Evolutionary conservation across 2,113 vertebrate species (phyloP).

Genomic region (Lampris megalopsis): DNA sequence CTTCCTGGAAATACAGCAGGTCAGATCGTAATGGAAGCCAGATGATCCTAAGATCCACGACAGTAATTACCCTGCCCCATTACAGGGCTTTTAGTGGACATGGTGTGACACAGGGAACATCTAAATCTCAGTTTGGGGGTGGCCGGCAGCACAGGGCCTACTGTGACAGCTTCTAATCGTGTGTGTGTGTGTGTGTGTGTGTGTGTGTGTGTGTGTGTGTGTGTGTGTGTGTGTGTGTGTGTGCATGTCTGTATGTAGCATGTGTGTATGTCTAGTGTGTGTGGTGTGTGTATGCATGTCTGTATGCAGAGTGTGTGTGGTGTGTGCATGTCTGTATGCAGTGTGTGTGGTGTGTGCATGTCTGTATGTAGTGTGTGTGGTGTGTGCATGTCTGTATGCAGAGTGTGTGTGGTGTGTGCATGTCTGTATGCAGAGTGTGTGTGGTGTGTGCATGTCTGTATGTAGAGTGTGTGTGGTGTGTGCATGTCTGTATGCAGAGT

Average conservation of each 20-base stretch:
- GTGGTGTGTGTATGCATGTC: too few species aligned
- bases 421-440: background rate
- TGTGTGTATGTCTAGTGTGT: too few species aligned
- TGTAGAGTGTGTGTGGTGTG: background rate
- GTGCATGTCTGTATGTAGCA: background rate
- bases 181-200: slow-evolving; percentile 24
- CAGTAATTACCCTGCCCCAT: slow-evolving; percentile 63
- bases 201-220: slow-evolving; percentile 16
- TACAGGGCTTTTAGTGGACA: slow-evolving; percentile 52
- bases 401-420: too few species aligned
- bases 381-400: too few species aligned
- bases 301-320: too few species aligned
- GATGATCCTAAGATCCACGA: slow-evolving; percentile 66
- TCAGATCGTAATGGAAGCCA: slow-evolving; percentile 66
- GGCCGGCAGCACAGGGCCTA: slow-evolving; percentile 44
- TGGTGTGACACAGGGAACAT: slow-evolving; percentile 31
- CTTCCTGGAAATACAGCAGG: slow-evolving; percentile 54
- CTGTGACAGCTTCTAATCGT: slow-evolving; percentile 56
- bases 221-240: slow-evolving; percentile 17
- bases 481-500: too few species aligned
- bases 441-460: slow-evolving; percentile 1
- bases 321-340: too few species aligned
- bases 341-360: too few species aligned
- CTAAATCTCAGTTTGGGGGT: slow-evolving; percentile 27
- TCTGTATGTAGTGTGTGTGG: too few species aligned